Percentiles rank a stretch among this genome's conserved stretches.
These are phyloP conservation scores for Chlorodrepanis virens DNA, from an alignment of 2,113 vertebrate genomes.

Conservation along the genomic window DNA sequence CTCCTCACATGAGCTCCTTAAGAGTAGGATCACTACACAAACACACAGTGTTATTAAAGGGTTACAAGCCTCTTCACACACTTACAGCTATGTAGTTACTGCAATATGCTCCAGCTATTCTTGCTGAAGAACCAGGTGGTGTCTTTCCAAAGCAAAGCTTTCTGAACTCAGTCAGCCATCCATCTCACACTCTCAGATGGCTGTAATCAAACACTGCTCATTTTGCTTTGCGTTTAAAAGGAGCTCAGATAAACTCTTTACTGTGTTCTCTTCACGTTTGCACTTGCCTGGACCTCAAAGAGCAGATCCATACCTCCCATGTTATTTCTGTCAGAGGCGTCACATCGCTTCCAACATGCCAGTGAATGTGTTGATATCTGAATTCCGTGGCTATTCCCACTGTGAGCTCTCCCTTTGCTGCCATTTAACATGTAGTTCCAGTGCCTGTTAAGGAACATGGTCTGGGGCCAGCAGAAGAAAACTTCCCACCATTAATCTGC, in stretches of 20 bases:
- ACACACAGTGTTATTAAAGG: background rate
- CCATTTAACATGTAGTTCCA: background rate
- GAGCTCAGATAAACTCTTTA: background rate
- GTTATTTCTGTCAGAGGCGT: background rate
- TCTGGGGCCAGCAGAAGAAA: background rate
- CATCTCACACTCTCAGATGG: background rate
- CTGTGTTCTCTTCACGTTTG: background rate
- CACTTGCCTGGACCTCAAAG: background rate
- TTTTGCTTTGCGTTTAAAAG: background rate
- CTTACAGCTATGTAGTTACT: background rate
- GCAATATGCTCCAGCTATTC: constrained; percentile 12
- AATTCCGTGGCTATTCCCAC: background rate
- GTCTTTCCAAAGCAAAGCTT: background rate
- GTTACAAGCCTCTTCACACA: background rate
- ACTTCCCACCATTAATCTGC: background rate
- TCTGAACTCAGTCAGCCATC: background rate
- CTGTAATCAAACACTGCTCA: background rate
- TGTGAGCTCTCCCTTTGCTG: background rate
- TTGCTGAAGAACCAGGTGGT: background rate
- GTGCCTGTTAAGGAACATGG: background rate
- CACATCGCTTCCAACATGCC: background rate
- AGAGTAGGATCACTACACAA: background rate
- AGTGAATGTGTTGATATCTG: background rate
- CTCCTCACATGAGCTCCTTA: background rate
- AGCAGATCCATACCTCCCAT: background rate